Evolutionary conservation across 2,888 invertebrate genomes (phyloP), one percentile per base, ranked within the genome.

Genomic region (Amphipyra berbera): DNA sequence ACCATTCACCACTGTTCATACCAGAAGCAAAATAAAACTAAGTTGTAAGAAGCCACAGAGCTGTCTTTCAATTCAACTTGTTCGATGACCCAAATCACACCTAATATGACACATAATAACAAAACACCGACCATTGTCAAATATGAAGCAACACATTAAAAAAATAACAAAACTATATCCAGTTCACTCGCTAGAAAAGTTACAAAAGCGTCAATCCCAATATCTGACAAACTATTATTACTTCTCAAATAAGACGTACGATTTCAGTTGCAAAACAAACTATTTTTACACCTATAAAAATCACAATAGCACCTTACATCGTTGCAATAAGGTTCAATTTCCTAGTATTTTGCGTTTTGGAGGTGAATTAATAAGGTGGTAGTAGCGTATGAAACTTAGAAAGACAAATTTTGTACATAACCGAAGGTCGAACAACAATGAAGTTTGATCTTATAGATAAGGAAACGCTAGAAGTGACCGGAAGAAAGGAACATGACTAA

Each of bases 341-440:
- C 7, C 14, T 38, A 6, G 14, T 33, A 9, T 14, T 6, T 47
- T 5, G 12, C 0, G 10, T 42, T 15, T 44, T 30, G 6, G 4
- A n/a, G 5, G 6, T 0, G 27, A 45, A 14, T 38, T 13, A 42
- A 37, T 48, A 13, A 61, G 38, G 37, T 49, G 9, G 47, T 40
- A 15, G 15, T 13, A 12, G 10, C 48, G 37, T 52, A 54, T 35
- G 52, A 41, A 69, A 73, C 57, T 69, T 56, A 33, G 45, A 45
- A 68, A 46, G 62, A 70, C 62, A 73, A 60, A 70, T 73, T 73
- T 30, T 53, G 55, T 41, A 54, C 49, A 45, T 59, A 49, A 54
- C 44, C 53, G 46, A 61, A 55, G 40, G 21, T 50, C 27, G 58
- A 44, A 61, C 48, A 14, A 44, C 49, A 35, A 47, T 49, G 50